Evolutionary conservation across 2,888 invertebrate genomes (phyloP), one percentile per base, ranked within the genome.

Genomic region (Tetragnatha montana): DNA sequence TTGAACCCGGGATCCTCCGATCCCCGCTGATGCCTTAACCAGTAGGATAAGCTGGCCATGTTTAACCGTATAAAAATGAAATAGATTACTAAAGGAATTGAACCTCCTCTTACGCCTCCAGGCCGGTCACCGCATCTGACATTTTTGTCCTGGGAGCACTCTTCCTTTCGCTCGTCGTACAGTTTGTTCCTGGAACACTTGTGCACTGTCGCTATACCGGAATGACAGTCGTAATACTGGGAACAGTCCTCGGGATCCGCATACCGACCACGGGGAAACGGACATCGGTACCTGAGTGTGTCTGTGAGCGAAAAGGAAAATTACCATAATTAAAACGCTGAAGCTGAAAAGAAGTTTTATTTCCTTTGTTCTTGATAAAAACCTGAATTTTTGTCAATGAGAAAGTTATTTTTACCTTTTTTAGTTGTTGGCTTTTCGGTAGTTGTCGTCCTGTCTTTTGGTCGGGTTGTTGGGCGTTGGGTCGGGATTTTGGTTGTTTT

Each of bases 51-150:
- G n/a, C n/a, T 35, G 35, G 35, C 35, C 35, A 35, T 35, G 35
- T 35, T 35, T 35, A 35, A 35, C 35, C 35, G 35, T 35, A 4
- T 35, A 4, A 35, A 35, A 35, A 35, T 1, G 35, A 35, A 4
- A n/a, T n/a, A 35, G 35, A 35, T 35, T 35, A 35, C 35, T 35
- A 35, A 35, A 35, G 35, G 35, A 35, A 35, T 73, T 22, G 12
- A 49, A 79, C 73, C 79, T 8, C n/a, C 79, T n/a, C 70, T 79
- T 8, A 70, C 35, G 2, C 88, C 88, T 60, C 83, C 88, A 10
- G 88, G 88, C 47, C 88, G 60, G 79, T 83, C 35, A 2, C 88
- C 88, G 49, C 88, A 88, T 68, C 60, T 78, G 14, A 88, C 83
- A 0, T 73, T 19, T 7, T 60, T 73, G 22, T 73, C 73, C 49